Conservation (phyloP, 1,140 invertebrate species). For the Drosophila gunungcola region DNA sequence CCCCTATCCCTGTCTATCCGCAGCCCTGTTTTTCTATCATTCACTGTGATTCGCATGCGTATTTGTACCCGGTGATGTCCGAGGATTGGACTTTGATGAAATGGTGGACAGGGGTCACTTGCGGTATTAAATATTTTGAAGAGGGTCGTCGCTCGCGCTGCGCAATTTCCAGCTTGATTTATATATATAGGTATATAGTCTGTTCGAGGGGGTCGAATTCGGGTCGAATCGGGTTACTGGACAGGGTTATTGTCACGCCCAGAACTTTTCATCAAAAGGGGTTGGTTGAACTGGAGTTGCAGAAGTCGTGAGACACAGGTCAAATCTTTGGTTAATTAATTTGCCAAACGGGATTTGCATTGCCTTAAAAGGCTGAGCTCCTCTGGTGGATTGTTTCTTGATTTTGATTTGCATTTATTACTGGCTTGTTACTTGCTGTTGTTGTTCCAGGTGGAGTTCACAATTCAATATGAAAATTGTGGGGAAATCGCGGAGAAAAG, state of each 20-base stretch:
- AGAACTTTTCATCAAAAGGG: slow-evolving; percentile 25
- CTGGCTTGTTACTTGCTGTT: slow-evolving; percentile 27
- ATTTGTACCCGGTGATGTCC: slow-evolving; percentile 18
- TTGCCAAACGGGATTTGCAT: slow-evolving; percentile 35
- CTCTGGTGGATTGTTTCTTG: slow-evolving; percentile 20
- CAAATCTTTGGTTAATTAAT: slow-evolving; percentile 53
- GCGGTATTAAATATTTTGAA: slow-evolving; percentile 81
- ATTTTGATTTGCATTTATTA: slow-evolving; percentile 66
- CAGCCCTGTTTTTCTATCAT: not conserved
- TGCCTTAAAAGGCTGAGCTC: slow-evolving; percentile 8
- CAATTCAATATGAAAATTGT: slow-evolving; percentile 17
- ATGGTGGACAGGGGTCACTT: slow-evolving; percentile 76
- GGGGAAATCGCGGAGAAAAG: not conserved
- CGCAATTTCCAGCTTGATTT: slow-evolving; percentile 70
- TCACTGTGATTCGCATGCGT: not conserved
- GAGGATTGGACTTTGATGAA: slow-evolving; percentile 58
- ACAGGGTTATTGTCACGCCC: slow-evolving; percentile 65
- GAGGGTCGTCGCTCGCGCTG: slow-evolving; percentile 61
- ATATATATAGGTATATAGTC: slow-evolving; percentile 35
- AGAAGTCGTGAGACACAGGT: slow-evolving; percentile 12
- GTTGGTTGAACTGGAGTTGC: slow-evolving; percentile 1
- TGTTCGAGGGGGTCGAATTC: not conserved
- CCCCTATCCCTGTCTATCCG: not conserved
- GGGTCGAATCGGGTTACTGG: slow-evolving; percentile 20
- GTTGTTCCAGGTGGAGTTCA: slow-evolving; percentile 59